These are phyloP conservation scores for Drosophila recens DNA, from an alignment of 2,888 invertebrate species.

Conservation along the genomic window DNA sequence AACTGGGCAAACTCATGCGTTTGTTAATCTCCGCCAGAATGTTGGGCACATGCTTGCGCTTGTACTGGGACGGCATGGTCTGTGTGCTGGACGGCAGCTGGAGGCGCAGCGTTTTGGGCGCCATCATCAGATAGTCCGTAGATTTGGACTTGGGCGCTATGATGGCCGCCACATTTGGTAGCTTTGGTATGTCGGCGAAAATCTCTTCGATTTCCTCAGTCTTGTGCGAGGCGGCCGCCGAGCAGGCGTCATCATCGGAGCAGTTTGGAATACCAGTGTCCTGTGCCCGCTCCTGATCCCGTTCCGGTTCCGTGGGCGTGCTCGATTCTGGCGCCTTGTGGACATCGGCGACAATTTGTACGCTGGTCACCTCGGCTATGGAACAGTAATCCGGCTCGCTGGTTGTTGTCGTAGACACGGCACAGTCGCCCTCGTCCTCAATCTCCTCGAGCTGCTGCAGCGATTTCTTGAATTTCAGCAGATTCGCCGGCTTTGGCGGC, in stretches of 20 bases:
- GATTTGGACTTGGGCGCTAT: constrained; percentile 87
- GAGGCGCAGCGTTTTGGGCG: constrained; percentile 54
- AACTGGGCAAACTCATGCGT: constrained; percentile 78
- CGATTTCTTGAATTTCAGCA: constrained; percentile 88
- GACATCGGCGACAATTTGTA: constrained; percentile 87
- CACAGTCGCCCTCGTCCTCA: constrained; percentile 69
- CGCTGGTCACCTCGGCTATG: constrained; percentile 88
- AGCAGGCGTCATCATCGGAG: constrained; percentile 48
- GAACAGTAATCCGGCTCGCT: constrained; percentile 91
- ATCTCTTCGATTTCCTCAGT: constrained; percentile 85
- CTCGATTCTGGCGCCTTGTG: constrained; percentile 78
- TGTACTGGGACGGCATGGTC: constrained; percentile 70
- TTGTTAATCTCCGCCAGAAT: constrained; percentile 84
- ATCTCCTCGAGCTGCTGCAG: constrained; percentile 74
- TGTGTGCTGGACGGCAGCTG: constrained; percentile 51
- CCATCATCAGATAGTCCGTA: constrained; percentile 59
- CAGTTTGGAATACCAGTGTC: constrained; percentile 3
- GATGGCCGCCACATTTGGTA: constrained; percentile 91
- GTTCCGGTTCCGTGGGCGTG: constrained; percentile 62
- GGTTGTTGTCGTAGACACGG: constrained; percentile 61
- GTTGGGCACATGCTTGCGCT: constrained; percentile 83
- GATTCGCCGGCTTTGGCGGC: constrained; percentile 92
- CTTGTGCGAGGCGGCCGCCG: constrained; percentile 76
- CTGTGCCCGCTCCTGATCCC: constrained; percentile 5
- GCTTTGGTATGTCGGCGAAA: constrained; percentile 89